Evolutionary conservation across 2,113 vertebrate species (phyloP), one percentile per base, ranked within the genome.

Genomic region (Uria aalge): DNA sequence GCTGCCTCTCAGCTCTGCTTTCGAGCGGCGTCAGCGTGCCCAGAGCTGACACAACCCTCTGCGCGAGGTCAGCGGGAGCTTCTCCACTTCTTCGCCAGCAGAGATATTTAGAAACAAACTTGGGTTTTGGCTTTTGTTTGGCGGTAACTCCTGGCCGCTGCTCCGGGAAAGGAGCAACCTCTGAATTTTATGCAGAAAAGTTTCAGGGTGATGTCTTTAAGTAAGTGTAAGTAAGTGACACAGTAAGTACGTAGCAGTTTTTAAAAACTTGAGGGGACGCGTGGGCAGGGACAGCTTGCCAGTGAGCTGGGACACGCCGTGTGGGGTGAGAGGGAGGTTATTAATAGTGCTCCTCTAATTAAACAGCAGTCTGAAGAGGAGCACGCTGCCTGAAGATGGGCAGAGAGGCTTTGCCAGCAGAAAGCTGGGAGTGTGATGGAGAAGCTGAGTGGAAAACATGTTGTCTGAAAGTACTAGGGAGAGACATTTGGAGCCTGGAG

Each of bases 81-180:
- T 8, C 50, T 59, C 40, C 63, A 2, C 26, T 18, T 48, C 45
- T 3, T 14, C 57, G 30, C 43, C n/a, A 34, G 57, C 75, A 26
- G 52, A n/a, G 69, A 7, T 0, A 2, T 3, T 9, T 9, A 53
- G 64, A 45, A 66, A 14, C 0, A 2, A 43, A 38, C 26, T 29
- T 19, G 48, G 11, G 73, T 36, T 34, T 29, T 43, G 48, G 30
- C 64, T 53, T 52, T 34, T 27, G 41, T 30, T 55, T 5, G 12
- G 45, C 36, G 6, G 32, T 8, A 12, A 15, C 26, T 48, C 52
- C 79, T 13, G 40, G 34, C 66, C 0, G 2, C 34, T 59, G 40
- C 81, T 32, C 9, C 1, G 0, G 76, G 66, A 43, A 30, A 48
- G 81, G 80, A 50, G 41, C 26, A 24, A 8, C 63, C 47, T 10